Conservation (phyloP, 2,888 invertebrate genomes). For the Mallateleia sp. region DNA sequence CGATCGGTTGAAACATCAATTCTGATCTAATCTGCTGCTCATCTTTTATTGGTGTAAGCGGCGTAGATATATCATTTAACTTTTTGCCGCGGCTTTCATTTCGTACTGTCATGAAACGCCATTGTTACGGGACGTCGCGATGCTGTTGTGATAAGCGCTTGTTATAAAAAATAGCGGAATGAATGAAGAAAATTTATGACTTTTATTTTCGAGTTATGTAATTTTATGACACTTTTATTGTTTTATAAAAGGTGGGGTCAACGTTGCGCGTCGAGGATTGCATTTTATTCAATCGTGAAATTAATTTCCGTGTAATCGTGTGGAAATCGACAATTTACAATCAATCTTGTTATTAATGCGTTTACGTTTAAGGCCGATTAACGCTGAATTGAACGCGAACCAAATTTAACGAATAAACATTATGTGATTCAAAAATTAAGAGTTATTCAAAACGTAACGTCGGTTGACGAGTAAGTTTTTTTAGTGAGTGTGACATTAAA, state of each 20-base stretch:
- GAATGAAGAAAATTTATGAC: constrained; percentile 6
- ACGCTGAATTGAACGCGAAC: too few relatives aligned
- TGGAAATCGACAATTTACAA: too few relatives aligned
- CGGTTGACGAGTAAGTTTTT: too few relatives aligned
- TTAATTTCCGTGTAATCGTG: too few relatives aligned
- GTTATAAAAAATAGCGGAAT: constrained; percentile 39
- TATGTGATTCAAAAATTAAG: too few relatives aligned
- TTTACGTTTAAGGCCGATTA: too few relatives aligned
- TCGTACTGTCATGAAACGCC: constrained; percentile 21
- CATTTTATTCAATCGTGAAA: too few relatives aligned
- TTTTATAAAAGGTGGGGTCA: constrained; percentile 9
- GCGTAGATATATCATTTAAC: constrained; percentile 42
- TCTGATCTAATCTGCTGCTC: constrained; percentile 62
- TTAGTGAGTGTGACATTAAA: too few relatives aligned
- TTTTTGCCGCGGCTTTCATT: constrained; percentile 57
- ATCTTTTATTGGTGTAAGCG: constrained; percentile 55
- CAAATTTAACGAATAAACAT: too few relatives aligned
- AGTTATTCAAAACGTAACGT: too few relatives aligned
- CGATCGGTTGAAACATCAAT: constrained; percentile 68
- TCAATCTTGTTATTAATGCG: too few relatives aligned
- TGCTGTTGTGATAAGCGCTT: constrained; percentile 42
- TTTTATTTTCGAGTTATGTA: constrained; percentile 16
- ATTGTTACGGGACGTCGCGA: constrained; percentile 47
- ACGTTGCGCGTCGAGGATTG: too few relatives aligned
- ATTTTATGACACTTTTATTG: constrained; percentile 35